A percentile compares a stretch with the other conserved stretches of the same genome.
phyloP scores from a whole-genome alignment of 2,888 invertebrate species.

The Mellilla xanthometata region DNA sequence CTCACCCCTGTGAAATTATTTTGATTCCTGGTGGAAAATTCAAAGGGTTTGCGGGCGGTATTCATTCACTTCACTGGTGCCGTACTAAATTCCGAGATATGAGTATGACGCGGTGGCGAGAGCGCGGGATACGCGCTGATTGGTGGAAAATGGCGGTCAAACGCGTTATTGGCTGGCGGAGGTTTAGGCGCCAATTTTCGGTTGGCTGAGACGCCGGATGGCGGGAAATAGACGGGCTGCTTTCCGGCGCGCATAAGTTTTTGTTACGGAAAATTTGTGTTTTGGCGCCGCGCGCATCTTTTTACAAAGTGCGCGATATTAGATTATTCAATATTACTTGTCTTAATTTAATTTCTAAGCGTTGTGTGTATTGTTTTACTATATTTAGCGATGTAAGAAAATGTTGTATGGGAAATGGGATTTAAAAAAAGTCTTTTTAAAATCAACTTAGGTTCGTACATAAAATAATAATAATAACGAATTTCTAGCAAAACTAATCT shows the following conservation, averaged over 20 bases:
- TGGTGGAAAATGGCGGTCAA: conserved; percentile 79
- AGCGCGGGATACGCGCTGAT: conserved; percentile 75
- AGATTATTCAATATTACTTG: background rate
- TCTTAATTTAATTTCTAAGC: background rate
- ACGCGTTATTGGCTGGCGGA: conserved; percentile 58
- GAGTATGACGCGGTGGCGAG: conserved; percentile 79
- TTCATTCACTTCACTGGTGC: conserved; percentile 78
- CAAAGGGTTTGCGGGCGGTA: conserved; percentile 77
- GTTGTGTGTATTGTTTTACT: no score
- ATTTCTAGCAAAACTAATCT: no score
- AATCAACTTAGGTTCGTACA: no score
- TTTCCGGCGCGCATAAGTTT: conserved; percentile 73
- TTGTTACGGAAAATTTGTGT: conserved; percentile 71
- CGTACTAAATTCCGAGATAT: conserved; percentile 81
- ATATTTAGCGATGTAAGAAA: no score
- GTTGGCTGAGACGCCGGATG: conserved; percentile 77
- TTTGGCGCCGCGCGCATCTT: conserved; percentile 63
- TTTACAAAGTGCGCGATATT: conserved; percentile 14
- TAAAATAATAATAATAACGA: no score
- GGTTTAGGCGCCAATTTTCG: conserved; percentile 80
- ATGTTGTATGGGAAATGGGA: no score
- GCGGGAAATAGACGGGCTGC: conserved; percentile 72
- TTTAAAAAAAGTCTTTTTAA: no score
- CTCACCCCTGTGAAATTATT: conserved; percentile 63
- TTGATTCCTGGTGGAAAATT: conserved; percentile 68